These are phyloP conservation scores for Antheraea yamamai DNA, from an alignment of 2,888 invertebrate genomes.

Conservation along the genomic window DNA sequence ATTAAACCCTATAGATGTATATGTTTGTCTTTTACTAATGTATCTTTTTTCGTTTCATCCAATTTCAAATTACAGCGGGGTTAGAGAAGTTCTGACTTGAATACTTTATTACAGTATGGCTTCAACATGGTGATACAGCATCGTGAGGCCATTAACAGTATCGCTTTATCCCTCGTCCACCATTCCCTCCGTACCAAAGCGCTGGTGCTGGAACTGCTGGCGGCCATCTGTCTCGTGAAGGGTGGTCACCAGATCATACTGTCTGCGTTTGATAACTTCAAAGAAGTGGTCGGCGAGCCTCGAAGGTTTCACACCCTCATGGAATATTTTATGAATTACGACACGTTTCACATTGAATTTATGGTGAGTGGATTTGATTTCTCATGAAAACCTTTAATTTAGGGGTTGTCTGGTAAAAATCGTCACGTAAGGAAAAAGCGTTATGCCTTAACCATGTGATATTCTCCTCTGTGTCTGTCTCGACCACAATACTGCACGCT, in stretches of 20 bases:
- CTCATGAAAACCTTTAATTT: neutral
- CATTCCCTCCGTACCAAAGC: conserved; percentile 98
- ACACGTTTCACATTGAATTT: conserved; percentile 98
- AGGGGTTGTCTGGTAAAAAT: no score
- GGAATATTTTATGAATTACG: conserved; percentile 98
- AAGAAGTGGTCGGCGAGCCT: conserved; percentile 93
- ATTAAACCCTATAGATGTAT: no score
- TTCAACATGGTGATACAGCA: conserved; percentile 99
- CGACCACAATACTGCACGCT: no score
- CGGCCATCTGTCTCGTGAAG: conserved; percentile 98
- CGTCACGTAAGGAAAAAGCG: no score
- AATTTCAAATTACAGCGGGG: neutral
- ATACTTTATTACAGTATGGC: conserved; percentile 89
- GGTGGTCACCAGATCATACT: conserved; percentile 99
- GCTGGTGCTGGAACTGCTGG: conserved; percentile 96
- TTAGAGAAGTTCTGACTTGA: neutral
- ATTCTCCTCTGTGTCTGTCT: no score
- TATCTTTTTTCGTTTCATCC: no score
- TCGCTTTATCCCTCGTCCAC: conserved; percentile 97
- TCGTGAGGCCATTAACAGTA: conserved; percentile 98
- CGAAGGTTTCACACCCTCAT: conserved; percentile 97
- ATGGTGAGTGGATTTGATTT: conserved; percentile 87
- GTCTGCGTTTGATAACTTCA: conserved; percentile 98
- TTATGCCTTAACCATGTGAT: no score
- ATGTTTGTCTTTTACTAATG: no score